Evolutionary conservation across 92 coral and sea anemone species (phyloP).

Genomic region (Palythoa heliodiscus): DNA sequence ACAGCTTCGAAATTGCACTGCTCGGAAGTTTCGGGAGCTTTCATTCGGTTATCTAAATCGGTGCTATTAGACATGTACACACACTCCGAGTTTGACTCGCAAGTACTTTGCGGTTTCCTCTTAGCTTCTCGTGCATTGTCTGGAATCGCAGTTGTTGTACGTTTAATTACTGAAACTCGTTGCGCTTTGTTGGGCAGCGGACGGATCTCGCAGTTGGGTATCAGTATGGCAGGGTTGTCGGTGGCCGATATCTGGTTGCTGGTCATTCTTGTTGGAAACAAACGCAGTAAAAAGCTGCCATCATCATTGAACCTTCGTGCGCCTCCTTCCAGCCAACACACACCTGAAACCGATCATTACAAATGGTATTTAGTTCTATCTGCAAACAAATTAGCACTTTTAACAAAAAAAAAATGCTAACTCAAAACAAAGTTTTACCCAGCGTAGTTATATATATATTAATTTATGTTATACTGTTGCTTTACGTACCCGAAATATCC

Average conservation of each 20-base stretch:
- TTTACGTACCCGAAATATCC: slow-evolving; percentile 7
- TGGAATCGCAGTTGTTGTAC: neutral
- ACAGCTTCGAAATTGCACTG: neutral
- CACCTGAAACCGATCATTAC: neutral
- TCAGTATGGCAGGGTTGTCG: neutral
- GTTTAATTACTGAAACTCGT: slow-evolving; percentile 19
- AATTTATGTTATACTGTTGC: neutral
- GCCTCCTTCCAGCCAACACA: neutral
- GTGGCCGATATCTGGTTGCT: neutral
- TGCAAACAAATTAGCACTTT: neutral
- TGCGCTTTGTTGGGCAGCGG: neutral
- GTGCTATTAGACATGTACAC: neutral
- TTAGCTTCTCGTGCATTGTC: neutral
- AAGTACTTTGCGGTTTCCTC: neutral
- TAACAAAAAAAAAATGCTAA: no score
- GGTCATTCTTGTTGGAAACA: slow-evolving; percentile 6
- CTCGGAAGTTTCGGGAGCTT: neutral
- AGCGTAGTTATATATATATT: neutral
- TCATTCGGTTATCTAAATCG: neutral
- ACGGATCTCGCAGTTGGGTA: neutral
- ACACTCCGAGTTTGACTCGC: neutral
- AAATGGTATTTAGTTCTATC: neutral
- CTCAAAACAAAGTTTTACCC: no score
- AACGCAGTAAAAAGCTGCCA: slow-evolving; percentile 24
- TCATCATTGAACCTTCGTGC: neutral